A percentile compares a stretch with the other conserved stretches of the same genome.
These are phyloP conservation scores for Aurelia aurita DNA, from an alignment of 30 jellyfish, hydroid and myxozoan species.

Conservation along the genomic window DNA sequence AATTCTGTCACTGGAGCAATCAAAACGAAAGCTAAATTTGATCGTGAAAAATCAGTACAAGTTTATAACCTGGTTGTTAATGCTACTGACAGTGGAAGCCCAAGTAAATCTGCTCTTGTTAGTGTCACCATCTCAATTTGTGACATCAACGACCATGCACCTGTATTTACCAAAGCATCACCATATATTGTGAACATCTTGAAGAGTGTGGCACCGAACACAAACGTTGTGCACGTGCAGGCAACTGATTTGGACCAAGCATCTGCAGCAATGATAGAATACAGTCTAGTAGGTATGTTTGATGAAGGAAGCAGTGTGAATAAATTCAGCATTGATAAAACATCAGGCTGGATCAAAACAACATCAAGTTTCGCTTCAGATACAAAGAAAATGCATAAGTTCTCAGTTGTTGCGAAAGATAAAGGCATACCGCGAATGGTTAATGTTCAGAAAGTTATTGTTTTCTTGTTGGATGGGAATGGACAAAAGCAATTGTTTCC, in stretches of 20 bases:
- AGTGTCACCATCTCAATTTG: constrained; percentile 60
- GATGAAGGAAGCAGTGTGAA: constrained; percentile 39
- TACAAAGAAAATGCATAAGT: constrained; percentile 25
- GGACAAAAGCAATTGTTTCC: constrained; percentile 39
- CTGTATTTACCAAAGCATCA: constrained; percentile 68
- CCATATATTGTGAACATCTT: constrained; percentile 82
- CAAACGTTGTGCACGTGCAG: constrained; percentile 55
- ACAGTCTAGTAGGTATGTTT: constrained; percentile 55
- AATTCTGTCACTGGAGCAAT: constrained; percentile 78
- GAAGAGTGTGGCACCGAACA: constrained; percentile 32
- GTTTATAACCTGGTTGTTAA: constrained; percentile 60
- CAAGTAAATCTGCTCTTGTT: constrained; percentile 56
- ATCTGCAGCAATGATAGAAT: constrained; percentile 47
- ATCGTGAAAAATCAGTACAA: constrained; percentile 72
- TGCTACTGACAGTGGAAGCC: constrained; percentile 92
- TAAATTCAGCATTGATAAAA: constrained; percentile 55
- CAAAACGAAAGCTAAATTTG: constrained; percentile 70
- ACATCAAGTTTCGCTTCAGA: neutral
- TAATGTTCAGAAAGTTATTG: constrained; percentile 48
- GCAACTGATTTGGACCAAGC: constrained; percentile 92
- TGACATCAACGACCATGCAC: constrained; percentile 90
- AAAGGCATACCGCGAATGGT: constrained; percentile 72
- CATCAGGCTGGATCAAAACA: constrained; percentile 78
- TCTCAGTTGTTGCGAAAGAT: constrained; percentile 76
- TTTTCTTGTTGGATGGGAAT: constrained; percentile 51